Conservation (phyloP, 2,113 vertebrate genomes). For the Sturnus vulgaris region DNA sequence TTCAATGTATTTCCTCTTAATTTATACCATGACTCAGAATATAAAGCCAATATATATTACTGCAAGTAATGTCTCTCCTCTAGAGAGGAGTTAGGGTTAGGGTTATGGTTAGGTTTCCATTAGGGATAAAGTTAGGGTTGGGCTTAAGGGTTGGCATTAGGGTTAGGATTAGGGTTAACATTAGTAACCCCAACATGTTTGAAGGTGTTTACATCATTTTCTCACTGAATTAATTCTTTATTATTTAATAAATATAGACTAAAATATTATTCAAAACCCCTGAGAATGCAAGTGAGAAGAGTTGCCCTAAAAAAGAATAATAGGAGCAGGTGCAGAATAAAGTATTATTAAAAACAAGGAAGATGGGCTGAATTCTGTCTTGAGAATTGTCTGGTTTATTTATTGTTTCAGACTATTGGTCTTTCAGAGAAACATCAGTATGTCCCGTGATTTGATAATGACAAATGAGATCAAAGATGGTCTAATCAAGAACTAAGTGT, state of each 20-base stretch:
- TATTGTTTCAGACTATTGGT: conserved; percentile 8
- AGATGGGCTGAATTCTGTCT: neutral
- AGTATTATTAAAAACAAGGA: neutral
- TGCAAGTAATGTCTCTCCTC: neutral
- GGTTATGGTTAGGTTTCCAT: no score
- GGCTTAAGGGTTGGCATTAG: no score
- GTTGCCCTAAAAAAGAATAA: neutral
- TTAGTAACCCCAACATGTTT: neutral
- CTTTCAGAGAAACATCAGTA: conserved; percentile 33
- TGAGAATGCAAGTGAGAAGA: neutral
- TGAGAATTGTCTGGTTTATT: neutral
- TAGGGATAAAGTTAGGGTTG: no score
- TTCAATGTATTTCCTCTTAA: neutral
- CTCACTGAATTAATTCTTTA: neutral
- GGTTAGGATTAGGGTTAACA: no score
- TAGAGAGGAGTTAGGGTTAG: neutral
- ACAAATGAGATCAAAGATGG: conserved; percentile 41
- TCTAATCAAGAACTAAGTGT: conserved; percentile 17
- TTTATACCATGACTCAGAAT: neutral
- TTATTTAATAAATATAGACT: neutral
- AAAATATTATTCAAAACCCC: neutral
- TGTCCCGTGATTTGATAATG: conserved; percentile 36
- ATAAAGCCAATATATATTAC: neutral
- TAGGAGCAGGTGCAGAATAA: neutral
- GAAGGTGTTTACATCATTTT: neutral